Base-by-base conservation (phyloP, 2,113 vertebrate species). In the Scomber japonicus region DNA sequence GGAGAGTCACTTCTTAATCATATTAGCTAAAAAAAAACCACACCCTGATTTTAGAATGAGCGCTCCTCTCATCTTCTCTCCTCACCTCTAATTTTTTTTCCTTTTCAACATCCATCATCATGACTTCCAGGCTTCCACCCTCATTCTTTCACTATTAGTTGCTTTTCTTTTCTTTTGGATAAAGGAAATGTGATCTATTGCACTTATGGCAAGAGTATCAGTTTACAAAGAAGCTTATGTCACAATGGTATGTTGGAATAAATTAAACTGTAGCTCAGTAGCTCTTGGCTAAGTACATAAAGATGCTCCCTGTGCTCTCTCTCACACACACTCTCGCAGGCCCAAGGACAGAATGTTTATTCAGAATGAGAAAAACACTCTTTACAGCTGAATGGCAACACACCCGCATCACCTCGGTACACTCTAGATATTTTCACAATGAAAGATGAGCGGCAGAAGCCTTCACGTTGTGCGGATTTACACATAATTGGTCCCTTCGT, bases 401-500 rank as follows among this genome's bases (percentile, higher is more conserved):
- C 68, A 51, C 54, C 13, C 76, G 7, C 76, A 68, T 11, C 68
- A 73, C 63, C n/a, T 72, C 17, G 3, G 44, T 48, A 66, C 55
- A 40, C 64, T 65, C 21, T 1, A 19, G 4, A 71, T 78, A 40
- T 80, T 63, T 40, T 40, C 46, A 57, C 31, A 76, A 75, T n/a
- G 21, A 83, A 59, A 30, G 62, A 85, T 50, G 71, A 85, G 71
- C 69, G 56, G 60, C 44, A 81, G 66, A 82, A 62, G 71, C 56
- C 57, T 62, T 17, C 27, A 35, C 46, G 66, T 24, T 74, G 49
- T 86, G 48, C 72, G 83, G 63, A 83, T 87, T 68, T 66, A 71
- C n/a, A 70, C 40, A 64, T 84, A 84, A 89, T 85, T 87, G 68
- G 64, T 57, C 84, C 67, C 56, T 73, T 84, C 31, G 11, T 80